phyloP scores from a whole-genome alignment of 1,140 invertebrate genomes.

The Manduca sexta region DNA sequence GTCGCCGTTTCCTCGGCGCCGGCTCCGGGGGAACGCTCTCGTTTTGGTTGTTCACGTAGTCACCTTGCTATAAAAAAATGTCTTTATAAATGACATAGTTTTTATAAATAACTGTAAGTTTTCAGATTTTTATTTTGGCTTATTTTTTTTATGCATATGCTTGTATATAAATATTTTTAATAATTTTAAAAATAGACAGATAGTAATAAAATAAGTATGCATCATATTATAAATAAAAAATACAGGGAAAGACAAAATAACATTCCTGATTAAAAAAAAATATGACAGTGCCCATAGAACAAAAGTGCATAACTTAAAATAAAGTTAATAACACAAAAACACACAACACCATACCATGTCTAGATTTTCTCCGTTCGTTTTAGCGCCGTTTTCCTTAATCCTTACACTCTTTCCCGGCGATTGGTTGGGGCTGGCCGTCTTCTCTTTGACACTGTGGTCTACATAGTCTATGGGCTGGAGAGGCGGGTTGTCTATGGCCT shows the following conservation, averaged over 20 bases:
- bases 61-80: slow-evolving; percentile 45
- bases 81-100: too few species aligned
- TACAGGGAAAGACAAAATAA: too few species aligned
- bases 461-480: slow-evolving; percentile 17
- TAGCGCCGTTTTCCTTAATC: slow-evolving; percentile 65
- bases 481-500: slow-evolving; percentile 7
- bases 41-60: slow-evolving; percentile 52
- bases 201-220: too few species aligned
- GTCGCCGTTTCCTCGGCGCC: slow-evolving; percentile 78
- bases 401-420: slow-evolving; percentile 60
- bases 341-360: slow-evolving; percentile 34
- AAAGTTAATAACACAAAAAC: slow-evolving; percentile 12
- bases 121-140: too few species aligned
- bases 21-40: slow-evolving; percentile 52
- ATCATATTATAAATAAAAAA: too few species aligned
- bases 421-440: slow-evolving; percentile 36
- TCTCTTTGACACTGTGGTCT: slow-evolving; percentile 24
- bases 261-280: background rate
- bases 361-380: slow-evolving; percentile 46
- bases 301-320: slow-evolving; percentile 10
- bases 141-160: too few species aligned
- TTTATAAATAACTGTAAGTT: too few species aligned
- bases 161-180: too few species aligned
- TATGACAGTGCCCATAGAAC: background rate
- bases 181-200: too few species aligned